Evolutionary conservation across 2,797 vertebrate genomes (phyloP).

Genomic region (Myotis pilosus): DNA sequence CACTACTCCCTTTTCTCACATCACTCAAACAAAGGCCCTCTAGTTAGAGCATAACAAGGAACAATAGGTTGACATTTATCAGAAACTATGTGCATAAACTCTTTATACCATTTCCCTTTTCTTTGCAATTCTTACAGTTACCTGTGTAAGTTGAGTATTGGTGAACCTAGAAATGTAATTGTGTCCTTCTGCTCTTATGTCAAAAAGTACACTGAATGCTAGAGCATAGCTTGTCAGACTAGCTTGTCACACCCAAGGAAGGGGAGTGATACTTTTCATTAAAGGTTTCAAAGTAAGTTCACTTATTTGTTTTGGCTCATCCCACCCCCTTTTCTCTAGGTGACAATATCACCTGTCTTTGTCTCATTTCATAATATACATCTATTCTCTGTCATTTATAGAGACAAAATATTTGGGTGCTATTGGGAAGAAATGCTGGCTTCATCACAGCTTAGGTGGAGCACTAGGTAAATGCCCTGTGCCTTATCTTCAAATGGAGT

Average conservation of each 20-base stretch:
- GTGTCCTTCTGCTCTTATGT: slow-evolving; percentile 80
- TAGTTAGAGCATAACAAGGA: slow-evolving; percentile 59
- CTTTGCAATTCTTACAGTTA: slow-evolving; percentile 76
- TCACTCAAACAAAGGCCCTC: slow-evolving; percentile 48
- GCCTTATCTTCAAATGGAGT: background rate
- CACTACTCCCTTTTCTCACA: slow-evolving; percentile 29
- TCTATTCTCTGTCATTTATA: slow-evolving; percentile 19
- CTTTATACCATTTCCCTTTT: slow-evolving; percentile 60
- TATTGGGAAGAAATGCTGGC: background rate
- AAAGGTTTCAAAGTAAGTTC: slow-evolving; percentile 64
- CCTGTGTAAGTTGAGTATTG: slow-evolving; percentile 76
- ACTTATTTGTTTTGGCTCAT: slow-evolving; percentile 14
- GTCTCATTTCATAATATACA: background rate
- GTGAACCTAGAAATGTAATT: slow-evolving; percentile 77
- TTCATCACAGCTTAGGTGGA: background rate
- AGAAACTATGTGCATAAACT: slow-evolving; percentile 58
- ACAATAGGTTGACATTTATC: slow-evolving; percentile 72
- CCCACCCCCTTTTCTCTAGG: background rate
- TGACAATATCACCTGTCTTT: background rate
- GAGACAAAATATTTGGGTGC: background rate
- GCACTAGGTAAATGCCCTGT: background rate
- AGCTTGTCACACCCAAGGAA: slow-evolving; percentile 65
- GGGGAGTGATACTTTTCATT: slow-evolving; percentile 61
- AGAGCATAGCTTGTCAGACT: slow-evolving; percentile 69
- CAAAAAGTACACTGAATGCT: slow-evolving; percentile 64